phyloP scores from a whole-genome alignment of 2,113 vertebrate genomes.

The Epinephelus cyanopodus region DNA sequence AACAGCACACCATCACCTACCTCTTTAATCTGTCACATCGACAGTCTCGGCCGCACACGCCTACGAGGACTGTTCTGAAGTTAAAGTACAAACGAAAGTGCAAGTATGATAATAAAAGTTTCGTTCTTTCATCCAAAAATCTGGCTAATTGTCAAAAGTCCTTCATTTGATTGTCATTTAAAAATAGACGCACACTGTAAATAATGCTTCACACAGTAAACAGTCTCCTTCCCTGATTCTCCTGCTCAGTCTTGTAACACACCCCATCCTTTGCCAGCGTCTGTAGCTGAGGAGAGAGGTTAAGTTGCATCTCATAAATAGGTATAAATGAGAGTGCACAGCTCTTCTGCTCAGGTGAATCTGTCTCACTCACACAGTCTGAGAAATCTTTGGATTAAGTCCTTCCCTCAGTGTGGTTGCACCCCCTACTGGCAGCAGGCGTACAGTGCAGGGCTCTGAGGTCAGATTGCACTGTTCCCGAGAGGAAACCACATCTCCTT shows the following conservation, averaged over 20 bases:
- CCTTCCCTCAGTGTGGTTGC: constrained; percentile 8
- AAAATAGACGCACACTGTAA: not conserved
- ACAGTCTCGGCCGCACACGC: not conserved
- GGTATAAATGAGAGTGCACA: constrained; percentile 6
- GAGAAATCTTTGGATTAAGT: not conserved
- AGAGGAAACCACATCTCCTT: constrained; percentile 88
- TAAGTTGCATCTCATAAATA: constrained; percentile 34
- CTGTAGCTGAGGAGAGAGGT: constrained; percentile 5
- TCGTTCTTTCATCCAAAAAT: constrained; percentile 30
- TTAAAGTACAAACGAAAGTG: constrained; percentile 39
- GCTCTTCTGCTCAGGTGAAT: constrained; percentile 1
- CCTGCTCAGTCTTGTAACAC: constrained; percentile 43
- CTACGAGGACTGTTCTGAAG: constrained; percentile 11
- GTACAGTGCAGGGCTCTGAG: not conserved
- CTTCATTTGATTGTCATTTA: constrained; percentile 34
- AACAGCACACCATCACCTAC: constrained; percentile 2
- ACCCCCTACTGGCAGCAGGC: constrained; percentile 62
- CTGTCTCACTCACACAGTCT: constrained; percentile 4
- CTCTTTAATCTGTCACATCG: constrained; percentile 28
- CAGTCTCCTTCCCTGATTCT: constrained; percentile 1
- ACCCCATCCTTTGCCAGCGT: not conserved
- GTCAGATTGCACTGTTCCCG: constrained; percentile 84
- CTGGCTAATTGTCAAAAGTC: not conserved
- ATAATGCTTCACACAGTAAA: constrained; percentile 36
- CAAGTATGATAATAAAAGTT: constrained; percentile 5